These are phyloP conservation scores for Mesocentrotus franciscanus DNA, from an alignment of 53 echinoderm and acorn worm genomes.

Conservation along the genomic window DNA sequence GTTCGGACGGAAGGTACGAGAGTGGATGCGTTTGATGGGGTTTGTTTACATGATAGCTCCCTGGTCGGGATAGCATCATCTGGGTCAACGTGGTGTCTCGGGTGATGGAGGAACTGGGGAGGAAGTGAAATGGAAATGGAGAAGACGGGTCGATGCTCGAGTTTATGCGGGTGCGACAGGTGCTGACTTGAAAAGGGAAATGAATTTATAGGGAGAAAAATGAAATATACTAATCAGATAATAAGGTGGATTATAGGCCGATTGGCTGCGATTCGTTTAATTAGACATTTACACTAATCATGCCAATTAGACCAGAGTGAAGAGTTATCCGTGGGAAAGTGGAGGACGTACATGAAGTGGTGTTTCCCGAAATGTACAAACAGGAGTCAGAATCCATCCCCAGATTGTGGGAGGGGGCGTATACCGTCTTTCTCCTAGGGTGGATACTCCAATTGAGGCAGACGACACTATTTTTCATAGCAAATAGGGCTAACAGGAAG, in stretches of 20 bases:
- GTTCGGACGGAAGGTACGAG: neutral
- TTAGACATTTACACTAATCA: neutral
- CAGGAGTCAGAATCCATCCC: neutral
- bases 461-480: neutral
- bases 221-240: neutral
- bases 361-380: neutral
- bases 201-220: no score
- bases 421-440: neutral
- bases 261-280: neutral
- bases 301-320: neutral
- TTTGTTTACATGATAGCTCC: conserved; percentile 36
- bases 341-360: neutral
- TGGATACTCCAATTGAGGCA: neutral
- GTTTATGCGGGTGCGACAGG: conserved; percentile 4
- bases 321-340: neutral
- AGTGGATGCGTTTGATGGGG: neutral
- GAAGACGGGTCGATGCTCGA: conserved; percentile 10
- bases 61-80: conserved; percentile 31
- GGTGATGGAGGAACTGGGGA: neutral
- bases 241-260: neutral
- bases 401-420: no score
- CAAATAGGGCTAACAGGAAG: neutral
- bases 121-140: conserved; percentile 21
- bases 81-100: conserved; percentile 17
- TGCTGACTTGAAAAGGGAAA: neutral